Evolutionary conservation across 1,140 invertebrate genomes (phyloP).

Genomic region (Apolygus lucorum): DNA sequence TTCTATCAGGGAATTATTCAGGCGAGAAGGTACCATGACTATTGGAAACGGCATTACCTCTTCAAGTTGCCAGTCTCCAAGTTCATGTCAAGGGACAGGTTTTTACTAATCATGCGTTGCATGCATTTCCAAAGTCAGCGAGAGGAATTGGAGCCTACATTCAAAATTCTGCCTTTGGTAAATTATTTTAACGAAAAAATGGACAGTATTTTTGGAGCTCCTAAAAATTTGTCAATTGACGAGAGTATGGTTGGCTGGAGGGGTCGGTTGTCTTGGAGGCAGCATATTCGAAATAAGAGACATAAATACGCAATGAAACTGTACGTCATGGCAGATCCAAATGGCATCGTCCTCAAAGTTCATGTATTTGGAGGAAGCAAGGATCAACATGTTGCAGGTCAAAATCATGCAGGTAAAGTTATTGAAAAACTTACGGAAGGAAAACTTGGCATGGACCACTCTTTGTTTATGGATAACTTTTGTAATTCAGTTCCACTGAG

Average conservation of each 20-base stretch:
- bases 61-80: not conserved
- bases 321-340: slow-evolving; percentile 36
- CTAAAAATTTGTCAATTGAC: slow-evolving; percentile 37
- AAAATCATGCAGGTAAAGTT: slow-evolving; percentile 22
- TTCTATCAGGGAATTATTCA: not conserved
- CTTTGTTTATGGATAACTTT: slow-evolving; percentile 18
- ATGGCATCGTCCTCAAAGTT: slow-evolving; percentile 33
- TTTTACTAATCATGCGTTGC: too few relatives aligned
- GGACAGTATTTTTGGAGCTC: slow-evolving; percentile 24
- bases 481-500: not conserved
- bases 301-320: slow-evolving; percentile 40
- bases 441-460: slow-evolving; percentile 29
- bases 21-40: not conserved
- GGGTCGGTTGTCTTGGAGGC: slow-evolving; percentile 38
- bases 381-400: slow-evolving; percentile 9
- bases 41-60: not conserved
- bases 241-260: slow-evolving; percentile 39
- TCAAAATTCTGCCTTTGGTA: slow-evolving; percentile 11
- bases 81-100: too few relatives aligned
- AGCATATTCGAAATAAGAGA: slow-evolving; percentile 40
- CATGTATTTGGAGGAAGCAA: slow-evolving; percentile 34
- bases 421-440: slow-evolving; percentile 25
- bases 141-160: not conserved
- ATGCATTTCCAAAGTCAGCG: not conserved
- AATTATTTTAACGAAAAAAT: slow-evolving; percentile 15